Percentiles rank a stretch among this genome's conserved stretches.
Evolutionary conservation across 2,797 vertebrate species (phyloP).

Genomic region (Lophius americanus): DNA sequence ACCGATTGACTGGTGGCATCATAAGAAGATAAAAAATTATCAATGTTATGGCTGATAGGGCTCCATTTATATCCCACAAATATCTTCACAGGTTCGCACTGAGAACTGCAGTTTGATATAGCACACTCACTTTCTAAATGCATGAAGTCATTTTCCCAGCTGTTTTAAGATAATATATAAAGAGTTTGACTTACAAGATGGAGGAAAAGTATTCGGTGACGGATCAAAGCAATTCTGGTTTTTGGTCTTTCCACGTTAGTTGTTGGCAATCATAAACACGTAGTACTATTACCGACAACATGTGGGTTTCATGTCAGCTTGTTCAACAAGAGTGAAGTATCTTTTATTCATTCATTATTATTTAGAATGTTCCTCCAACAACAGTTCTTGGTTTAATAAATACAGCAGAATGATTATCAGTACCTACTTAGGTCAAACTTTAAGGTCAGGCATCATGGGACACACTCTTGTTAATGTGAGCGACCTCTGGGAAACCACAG

Average conservation of each 20-base stretch:
- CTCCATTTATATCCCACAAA: no score
- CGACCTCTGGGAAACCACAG: slow-evolving; percentile 2
- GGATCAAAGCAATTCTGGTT: not conserved
- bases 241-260: not conserved
- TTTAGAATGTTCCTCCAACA: not conserved
- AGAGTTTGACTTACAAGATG: not conserved
- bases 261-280: not conserved
- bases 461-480: slow-evolving; percentile 38
- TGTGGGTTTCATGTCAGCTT: not conserved
- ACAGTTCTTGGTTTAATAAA: slow-evolving; percentile 2
- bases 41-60: no score
- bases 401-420: slow-evolving; percentile 8
- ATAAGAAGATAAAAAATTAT: no score
- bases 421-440: slow-evolving; percentile 5
- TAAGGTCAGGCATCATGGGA: slow-evolving; percentile 27
- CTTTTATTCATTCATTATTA: not conserved
- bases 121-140: no score
- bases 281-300: not conserved
- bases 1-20: no score
- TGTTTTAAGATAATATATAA: no score
- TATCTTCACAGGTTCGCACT: no score
- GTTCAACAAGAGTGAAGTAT: not conserved
- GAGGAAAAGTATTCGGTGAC: not conserved
- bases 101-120: no score
- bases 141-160: no score